Percentiles rank a stretch among this genome's conserved stretches.
These are phyloP conservation scores for Novumbra hubbsi DNA, from an alignment of 2,797 vertebrate genomes.

Conservation along the genomic window DNA sequence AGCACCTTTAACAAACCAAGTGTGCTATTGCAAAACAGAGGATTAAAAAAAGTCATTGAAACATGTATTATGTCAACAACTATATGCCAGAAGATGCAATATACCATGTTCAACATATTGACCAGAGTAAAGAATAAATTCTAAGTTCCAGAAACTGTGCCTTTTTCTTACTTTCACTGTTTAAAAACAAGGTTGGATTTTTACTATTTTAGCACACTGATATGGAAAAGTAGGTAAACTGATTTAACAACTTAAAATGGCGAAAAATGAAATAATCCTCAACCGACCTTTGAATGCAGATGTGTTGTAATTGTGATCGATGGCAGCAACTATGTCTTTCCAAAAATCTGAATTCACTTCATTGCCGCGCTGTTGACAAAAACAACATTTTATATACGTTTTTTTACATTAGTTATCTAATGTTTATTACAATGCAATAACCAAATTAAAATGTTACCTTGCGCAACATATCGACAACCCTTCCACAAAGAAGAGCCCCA, in stretches of 20 bases:
- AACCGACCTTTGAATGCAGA: constrained; percentile 92
- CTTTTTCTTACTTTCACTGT: constrained; percentile 24
- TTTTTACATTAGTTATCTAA: background rate
- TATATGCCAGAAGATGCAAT: constrained; percentile 60
- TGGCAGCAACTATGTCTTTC: constrained; percentile 91
- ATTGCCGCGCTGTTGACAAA: constrained; percentile 74
- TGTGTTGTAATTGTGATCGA: constrained; percentile 96
- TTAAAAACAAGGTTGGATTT: background rate
- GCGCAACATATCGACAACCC: constrained; percentile 86
- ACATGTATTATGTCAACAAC: constrained; percentile 44
- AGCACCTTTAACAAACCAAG: constrained; percentile 53
- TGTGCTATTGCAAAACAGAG: constrained; percentile 48
- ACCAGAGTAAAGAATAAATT: constrained; percentile 71
- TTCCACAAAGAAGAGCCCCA: constrained; percentile 88
- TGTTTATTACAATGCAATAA: background rate
- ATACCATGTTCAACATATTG: constrained; percentile 64
- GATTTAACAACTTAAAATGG: background rate
- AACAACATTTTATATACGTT: constrained; percentile 21
- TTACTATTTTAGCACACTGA: background rate
- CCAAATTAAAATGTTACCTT: constrained; percentile 74
- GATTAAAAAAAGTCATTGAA: constrained; percentile 47
- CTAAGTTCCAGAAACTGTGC: constrained; percentile 55
- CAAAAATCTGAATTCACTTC: constrained; percentile 90
- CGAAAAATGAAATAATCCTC: background rate
- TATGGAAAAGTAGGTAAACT: background rate